Percentiles rank a stretch among this genome's conserved stretches.
Evolutionary conservation across 2,888 invertebrate species (phyloP).

Genomic region (Drosophila nigritarsus): DNA sequence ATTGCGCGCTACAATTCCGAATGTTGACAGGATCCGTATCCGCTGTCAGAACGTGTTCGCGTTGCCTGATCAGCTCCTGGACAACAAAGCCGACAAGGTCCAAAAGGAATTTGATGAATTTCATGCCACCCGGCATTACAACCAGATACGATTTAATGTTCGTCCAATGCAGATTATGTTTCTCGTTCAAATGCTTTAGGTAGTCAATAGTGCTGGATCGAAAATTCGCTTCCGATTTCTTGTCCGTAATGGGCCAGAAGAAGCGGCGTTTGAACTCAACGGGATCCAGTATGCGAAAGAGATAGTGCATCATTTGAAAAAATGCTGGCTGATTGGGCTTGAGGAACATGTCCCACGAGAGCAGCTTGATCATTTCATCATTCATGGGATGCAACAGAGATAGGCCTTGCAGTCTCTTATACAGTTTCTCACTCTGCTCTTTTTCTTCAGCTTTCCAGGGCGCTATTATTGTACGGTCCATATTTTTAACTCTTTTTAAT

Average conservation of each 20-base stretch:
- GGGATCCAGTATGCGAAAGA: slow-evolving; percentile 83
- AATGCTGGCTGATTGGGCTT: slow-evolving; percentile 84
- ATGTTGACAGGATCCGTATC: slow-evolving; percentile 38
- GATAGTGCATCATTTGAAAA: slow-evolving; percentile 83
- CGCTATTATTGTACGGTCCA: slow-evolving; percentile 82
- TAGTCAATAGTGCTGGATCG: slow-evolving; percentile 83
- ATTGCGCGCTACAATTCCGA: slow-evolving; percentile 47
- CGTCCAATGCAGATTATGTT: slow-evolving; percentile 81
- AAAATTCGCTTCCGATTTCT: slow-evolving; percentile 82
- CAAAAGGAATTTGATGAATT: slow-evolving; percentile 82
- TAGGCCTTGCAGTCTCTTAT: slow-evolving; percentile 75
- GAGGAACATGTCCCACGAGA: slow-evolving; percentile 83
- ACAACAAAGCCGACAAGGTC: slow-evolving; percentile 82
- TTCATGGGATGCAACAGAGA: slow-evolving; percentile 74
- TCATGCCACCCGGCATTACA: slow-evolving; percentile 84
- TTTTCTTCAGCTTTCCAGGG: slow-evolving; percentile 83
- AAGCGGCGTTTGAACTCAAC: slow-evolving; percentile 84
- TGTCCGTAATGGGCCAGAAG: slow-evolving; percentile 84
- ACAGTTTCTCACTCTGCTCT: slow-evolving; percentile 79
- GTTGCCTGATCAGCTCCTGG: slow-evolving; percentile 78
- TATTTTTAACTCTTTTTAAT: slow-evolving; percentile 30
- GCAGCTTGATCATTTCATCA: slow-evolving; percentile 77
- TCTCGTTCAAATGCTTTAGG: slow-evolving; percentile 82
- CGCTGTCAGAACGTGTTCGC: slow-evolving; percentile 67
- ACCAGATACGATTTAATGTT: slow-evolving; percentile 83